phyloP scores from a whole-genome alignment of 2,797 vertebrate species.

The Bradypus variegatus region DNA sequence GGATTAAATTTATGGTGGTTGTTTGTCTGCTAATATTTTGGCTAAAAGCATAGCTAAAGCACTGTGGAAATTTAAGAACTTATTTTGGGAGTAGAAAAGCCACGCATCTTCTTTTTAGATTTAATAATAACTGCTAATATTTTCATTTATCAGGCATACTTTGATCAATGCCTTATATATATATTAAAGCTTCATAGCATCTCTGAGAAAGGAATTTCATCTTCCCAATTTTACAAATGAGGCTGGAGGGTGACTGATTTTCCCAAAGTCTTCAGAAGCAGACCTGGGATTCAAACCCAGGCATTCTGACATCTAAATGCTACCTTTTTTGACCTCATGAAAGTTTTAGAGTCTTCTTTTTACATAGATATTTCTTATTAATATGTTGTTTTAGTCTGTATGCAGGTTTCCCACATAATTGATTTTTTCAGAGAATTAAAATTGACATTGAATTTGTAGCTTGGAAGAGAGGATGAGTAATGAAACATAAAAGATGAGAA shows the following conservation, averaged over 20 bases:
- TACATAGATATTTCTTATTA: neutral
- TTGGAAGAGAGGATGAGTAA: neutral
- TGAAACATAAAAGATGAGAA: neutral
- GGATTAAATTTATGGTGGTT: neutral
- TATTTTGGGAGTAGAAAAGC: neutral
- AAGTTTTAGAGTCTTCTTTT: neutral
- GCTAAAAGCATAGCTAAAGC: neutral
- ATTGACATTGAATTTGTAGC: neutral
- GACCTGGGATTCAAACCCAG: neutral
- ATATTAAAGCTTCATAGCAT: conserved; percentile 2
- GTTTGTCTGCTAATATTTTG: conserved; percentile 14
- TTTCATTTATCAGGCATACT: neutral
- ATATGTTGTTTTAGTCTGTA: neutral
- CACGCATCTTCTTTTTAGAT: neutral
- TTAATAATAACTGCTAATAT: conserved; percentile 3
- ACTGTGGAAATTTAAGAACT: conserved; percentile 38
- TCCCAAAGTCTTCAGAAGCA: neutral
- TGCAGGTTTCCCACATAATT: neutral
- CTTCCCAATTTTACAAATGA: neutral
- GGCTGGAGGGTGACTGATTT: neutral
- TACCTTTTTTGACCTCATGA: neutral
- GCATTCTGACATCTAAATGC: neutral
- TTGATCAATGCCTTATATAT: neutral
- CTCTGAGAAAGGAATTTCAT: neutral
- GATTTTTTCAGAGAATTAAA: neutral